Base-by-base conservation (phyloP, 2,113 vertebrate genomes). In the Oenanthe oenanthe region DNA sequence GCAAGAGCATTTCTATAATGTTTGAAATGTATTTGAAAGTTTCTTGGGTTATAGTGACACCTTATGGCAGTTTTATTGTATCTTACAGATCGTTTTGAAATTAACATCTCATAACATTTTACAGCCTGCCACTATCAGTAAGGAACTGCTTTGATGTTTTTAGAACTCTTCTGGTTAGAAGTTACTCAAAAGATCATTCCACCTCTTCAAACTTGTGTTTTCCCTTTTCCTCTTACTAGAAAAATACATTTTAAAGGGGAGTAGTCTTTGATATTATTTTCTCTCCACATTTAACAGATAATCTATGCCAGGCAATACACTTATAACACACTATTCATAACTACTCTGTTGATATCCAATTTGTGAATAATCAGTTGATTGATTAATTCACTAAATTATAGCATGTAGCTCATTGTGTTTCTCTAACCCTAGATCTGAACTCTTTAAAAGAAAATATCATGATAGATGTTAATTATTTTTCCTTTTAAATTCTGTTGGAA, bases 41-140 rank as follows among this genome's bases (percentile, higher is more conserved):
- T 95, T 40, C 45, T 91, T 96, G 87, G 58, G 63, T 87, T 88
- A 97, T 32, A 98, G 95, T 92, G 98, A 97, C 97, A 98, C 92
- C 98, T 97, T 75, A 96, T 98, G 97, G 98, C 48, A 78, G 88
- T 65, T 96, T 63, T 67, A 47, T 25, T 48, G 6, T 8, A 82
- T 76, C 70, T 48, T 58, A 50, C 34, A 89, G 15, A 56, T 36
- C 0, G 1, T 53, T 82, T 34, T 48, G 68, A 81, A 77, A 70
- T 47, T n/a, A 63, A 9, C 24, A 10, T 63, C 7, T 48, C 36
- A 11, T 0, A 67, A 17, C 6, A 42, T 81, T 74, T 58, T 34
- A 86, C 40, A 79, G 67, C 8, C 38, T 40, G 26, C 26, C 17
- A 12, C 10, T 68, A 22, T 54, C 32, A 47, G 45, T 26, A 72